These are phyloP conservation scores for Rhodinocichla rosea DNA, from an alignment of 2,113 vertebrate genomes.

Conservation along the genomic window DNA sequence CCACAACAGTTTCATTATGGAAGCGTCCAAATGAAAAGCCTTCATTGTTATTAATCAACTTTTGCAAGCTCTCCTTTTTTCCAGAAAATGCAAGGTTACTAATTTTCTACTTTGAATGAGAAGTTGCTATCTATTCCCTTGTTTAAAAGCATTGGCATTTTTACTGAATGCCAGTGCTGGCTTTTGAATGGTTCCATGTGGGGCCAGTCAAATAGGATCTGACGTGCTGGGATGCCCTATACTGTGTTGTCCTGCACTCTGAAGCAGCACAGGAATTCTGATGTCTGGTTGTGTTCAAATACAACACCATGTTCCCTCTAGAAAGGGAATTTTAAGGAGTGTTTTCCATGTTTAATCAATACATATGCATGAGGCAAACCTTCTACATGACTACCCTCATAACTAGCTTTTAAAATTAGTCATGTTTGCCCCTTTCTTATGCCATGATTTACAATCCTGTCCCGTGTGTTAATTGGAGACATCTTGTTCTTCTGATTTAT, in stretches of 20 bases:
- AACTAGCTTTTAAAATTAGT: neutral
- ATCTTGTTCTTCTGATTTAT: neutral
- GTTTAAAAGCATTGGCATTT: neutral
- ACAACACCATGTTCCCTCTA: neutral
- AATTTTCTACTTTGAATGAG: neutral
- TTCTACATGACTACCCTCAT: neutral
- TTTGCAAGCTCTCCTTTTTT: neutral
- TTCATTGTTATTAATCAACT: neutral
- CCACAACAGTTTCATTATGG: neutral
- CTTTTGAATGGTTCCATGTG: neutral
- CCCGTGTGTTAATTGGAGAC: neutral
- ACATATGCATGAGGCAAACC: neutral
- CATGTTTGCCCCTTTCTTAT: neutral
- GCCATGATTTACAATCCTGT: neutral
- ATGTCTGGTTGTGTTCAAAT: neutral
- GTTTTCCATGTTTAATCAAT: neutral
- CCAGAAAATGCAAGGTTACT: neutral
- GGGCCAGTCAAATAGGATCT: neutral
- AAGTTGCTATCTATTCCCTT: neutral
- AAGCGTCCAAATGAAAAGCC: neutral
- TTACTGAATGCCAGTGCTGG: neutral
- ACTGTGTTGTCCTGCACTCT: neutral
- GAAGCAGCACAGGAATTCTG: neutral
- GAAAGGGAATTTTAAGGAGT: neutral
- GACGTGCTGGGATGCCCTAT: neutral